These are phyloP conservation scores for Dromiciops gliroides DNA, from an alignment of 2,113 vertebrate species.

Conservation along the genomic window DNA sequence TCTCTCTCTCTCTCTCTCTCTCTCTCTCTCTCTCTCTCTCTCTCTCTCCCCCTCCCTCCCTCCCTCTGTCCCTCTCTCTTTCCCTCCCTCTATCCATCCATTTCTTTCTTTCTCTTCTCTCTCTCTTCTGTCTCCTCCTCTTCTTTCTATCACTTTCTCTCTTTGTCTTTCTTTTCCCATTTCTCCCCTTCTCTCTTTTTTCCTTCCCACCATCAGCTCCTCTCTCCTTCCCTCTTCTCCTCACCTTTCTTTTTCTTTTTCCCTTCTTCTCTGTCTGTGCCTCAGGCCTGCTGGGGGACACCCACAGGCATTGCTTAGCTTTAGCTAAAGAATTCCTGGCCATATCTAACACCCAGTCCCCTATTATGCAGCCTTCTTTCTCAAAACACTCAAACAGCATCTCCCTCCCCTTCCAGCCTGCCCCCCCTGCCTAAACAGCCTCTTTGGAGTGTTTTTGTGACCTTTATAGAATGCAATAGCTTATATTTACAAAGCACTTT, in stretches of 20 bases:
- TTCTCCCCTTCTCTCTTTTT: background rate
- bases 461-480: background rate
- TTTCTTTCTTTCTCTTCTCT: no score
- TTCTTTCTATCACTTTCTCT: no score
- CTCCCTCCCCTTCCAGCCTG: background rate
- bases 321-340: constrained; percentile 40
- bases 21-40: background rate
- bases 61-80: no score
- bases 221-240: background rate
- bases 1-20: background rate
- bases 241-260: background rate
- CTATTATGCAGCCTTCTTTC: background rate
- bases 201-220: background rate
- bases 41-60: no score
- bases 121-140: no score
- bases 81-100: no score
- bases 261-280: constrained; percentile 22
- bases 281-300: constrained; percentile 45
- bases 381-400: background rate
- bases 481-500: background rate
- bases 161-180: background rate
- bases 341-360: background rate
- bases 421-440: background rate
- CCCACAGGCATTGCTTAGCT: constrained; percentile 63
- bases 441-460: background rate